A percentile compares a stretch with the other conserved stretches of the same genome.
Conservation (phyloP, 2,113 vertebrate genomes). For the cat (Felis catus) region DNA sequence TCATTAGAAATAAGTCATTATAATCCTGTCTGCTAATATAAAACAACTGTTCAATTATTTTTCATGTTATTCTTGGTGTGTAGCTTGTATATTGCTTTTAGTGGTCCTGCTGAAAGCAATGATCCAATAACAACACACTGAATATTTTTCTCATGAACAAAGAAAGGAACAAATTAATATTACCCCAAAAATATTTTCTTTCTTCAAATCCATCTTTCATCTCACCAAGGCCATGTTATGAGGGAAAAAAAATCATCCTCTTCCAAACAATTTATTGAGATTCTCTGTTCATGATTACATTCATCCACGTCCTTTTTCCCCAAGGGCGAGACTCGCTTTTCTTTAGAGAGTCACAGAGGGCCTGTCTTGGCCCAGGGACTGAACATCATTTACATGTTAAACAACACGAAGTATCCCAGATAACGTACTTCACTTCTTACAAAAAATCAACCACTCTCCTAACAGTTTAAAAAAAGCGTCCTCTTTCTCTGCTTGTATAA, state of each 20-base stretch:
- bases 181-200: background rate
- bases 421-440: background rate
- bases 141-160: background rate
- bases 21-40: background rate
- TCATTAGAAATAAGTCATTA: constrained; percentile 44
- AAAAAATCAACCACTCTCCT: constrained; percentile 9
- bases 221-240: background rate
- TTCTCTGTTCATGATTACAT: background rate
- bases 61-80: constrained; percentile 12
- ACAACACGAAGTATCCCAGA: constrained; percentile 4
- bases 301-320: background rate
- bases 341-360: background rate
- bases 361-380: background rate
- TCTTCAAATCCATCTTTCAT: background rate
- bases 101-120: background rate
- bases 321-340: background rate
- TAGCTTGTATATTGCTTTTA: background rate
- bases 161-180: constrained; percentile 11
- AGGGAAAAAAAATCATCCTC: constrained; percentile 12
- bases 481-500: constrained; percentile 9
- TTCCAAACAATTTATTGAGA: background rate
- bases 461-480: background rate
- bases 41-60: constrained; percentile 37
- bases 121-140: background rate
- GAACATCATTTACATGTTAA: constrained; percentile 28